These are phyloP conservation scores for Motacilla alba DNA, from an alignment of 2,113 vertebrate species.

Conservation along the genomic window DNA sequence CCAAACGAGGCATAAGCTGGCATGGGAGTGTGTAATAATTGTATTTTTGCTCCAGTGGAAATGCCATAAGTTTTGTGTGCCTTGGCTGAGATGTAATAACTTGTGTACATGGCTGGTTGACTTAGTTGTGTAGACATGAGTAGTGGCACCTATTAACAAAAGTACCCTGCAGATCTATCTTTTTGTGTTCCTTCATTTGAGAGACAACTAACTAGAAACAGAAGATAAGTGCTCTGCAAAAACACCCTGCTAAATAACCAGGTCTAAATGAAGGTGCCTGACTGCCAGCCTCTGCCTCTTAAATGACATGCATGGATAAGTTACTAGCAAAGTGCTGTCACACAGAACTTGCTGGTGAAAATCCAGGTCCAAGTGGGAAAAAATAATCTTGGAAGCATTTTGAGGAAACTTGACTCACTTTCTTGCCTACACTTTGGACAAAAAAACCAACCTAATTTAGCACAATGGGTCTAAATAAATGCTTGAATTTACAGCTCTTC, in stretches of 20 bases:
- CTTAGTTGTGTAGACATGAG: not conserved
- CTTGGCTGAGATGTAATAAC: not conserved
- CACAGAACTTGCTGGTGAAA: not conserved
- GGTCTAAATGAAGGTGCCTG: not conserved
- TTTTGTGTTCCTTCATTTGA: not conserved
- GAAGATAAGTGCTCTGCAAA: not conserved
- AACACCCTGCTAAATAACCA: not conserved
- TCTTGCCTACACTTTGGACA: not conserved
- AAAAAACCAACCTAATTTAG: not conserved
- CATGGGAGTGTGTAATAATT: not conserved
- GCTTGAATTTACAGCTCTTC: not conserved
- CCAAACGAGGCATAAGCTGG: not conserved
- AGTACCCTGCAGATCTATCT: not conserved
- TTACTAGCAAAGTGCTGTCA: not conserved
- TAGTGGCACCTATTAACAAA: not conserved
- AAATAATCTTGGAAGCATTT: constrained; percentile 10
- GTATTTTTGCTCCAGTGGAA: not conserved
- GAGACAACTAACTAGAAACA: not conserved
- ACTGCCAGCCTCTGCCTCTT: not conserved
- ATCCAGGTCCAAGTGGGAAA: not conserved
- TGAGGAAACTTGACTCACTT: constrained; percentile 40
- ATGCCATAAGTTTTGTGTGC: not conserved
- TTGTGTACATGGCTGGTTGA: not conserved
- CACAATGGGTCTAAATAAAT: not conserved
- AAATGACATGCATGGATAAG: not conserved